These are phyloP conservation scores for Magallana nippona DNA, from an alignment of 2,888 invertebrate genomes.

Conservation along the genomic window DNA sequence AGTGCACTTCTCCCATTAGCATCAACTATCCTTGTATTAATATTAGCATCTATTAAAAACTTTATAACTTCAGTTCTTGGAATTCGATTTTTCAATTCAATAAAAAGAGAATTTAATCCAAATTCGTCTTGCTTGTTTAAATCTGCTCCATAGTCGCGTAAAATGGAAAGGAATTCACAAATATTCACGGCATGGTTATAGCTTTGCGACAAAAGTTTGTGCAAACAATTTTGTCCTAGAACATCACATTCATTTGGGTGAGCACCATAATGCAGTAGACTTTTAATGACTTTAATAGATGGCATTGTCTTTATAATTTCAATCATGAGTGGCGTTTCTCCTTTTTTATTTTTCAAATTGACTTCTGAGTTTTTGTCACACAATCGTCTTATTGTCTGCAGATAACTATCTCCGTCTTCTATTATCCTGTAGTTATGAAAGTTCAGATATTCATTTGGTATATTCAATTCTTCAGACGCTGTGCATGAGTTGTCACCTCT, in stretches of 20 bases:
- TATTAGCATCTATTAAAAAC: neutral
- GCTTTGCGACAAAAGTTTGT: neutral
- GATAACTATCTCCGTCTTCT: neutral
- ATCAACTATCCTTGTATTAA: neutral
- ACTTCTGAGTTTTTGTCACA: neutral
- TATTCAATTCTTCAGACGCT: no score
- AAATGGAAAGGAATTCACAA: neutral
- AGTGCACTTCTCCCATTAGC: neutral
- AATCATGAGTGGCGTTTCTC: conserved; percentile 14
- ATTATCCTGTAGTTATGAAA: neutral
- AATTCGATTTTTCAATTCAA: neutral
- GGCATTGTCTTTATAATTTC: neutral
- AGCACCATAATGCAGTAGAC: neutral
- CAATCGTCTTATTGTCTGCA: neutral
- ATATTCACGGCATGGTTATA: neutral
- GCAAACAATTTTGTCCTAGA: neutral
- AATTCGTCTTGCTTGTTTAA: neutral
- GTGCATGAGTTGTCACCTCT: no score
- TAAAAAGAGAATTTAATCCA: neutral
- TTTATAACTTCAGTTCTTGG: neutral
- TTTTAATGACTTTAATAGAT: neutral
- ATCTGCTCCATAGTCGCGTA: neutral
- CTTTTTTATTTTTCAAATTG: conserved; percentile 3
- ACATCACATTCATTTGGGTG: neutral
- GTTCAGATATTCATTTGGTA: no score